Conservation (phyloP, 1,140 invertebrate genomes). For the Rhagoletis pomonella region DNA sequence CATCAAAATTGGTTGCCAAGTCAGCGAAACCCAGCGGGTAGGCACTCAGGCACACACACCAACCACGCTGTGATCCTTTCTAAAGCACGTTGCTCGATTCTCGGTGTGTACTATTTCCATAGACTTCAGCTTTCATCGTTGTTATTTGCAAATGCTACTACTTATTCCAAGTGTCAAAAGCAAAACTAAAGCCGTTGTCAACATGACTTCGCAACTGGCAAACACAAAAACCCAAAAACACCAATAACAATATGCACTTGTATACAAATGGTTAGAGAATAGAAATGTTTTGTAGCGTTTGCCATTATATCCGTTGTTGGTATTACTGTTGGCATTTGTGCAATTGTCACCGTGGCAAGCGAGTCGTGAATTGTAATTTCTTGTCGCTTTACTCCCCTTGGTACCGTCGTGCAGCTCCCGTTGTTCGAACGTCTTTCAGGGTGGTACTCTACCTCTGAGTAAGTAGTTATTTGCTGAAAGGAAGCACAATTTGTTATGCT, state of each 20-base stretch:
- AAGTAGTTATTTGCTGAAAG: background rate
- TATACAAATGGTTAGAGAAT: slow-evolving; percentile 14
- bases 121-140: background rate
- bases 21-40: background rate
- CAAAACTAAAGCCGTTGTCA: slow-evolving; percentile 73
- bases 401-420: background rate
- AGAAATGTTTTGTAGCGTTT: slow-evolving; percentile 40
- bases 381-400: slow-evolving; percentile 18
- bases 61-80: background rate
- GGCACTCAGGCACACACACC: background rate
- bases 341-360: slow-evolving; percentile 27
- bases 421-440: background rate
- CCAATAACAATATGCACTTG: background rate
- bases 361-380: slow-evolving; percentile 43
- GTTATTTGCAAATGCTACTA: slow-evolving; percentile 7
- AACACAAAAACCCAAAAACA: slow-evolving; percentile 57
- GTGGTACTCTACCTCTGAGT: background rate
- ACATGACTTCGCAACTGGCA: slow-evolving; percentile 71
- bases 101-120: background rate
- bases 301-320: slow-evolving; percentile 26
- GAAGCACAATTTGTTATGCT: slow-evolving; percentile 6
- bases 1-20: slow-evolving; percentile 14
- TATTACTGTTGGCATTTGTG: slow-evolving; percentile 5
- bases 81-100: background rate
- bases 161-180: slow-evolving; percentile 73